Evolutionary conservation across 2,113 vertebrate species (phyloP).

Genomic region (Hiodon tergisus): DNA sequence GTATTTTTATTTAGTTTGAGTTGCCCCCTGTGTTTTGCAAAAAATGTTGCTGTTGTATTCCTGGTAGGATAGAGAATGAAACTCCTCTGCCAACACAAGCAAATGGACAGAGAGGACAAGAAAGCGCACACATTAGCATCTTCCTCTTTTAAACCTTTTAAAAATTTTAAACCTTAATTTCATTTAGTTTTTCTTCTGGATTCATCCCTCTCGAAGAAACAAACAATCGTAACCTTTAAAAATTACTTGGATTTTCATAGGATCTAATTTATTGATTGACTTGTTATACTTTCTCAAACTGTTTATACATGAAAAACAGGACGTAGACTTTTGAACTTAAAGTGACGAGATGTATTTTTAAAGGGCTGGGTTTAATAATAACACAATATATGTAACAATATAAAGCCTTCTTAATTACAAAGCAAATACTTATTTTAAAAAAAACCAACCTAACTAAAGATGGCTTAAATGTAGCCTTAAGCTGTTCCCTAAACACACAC

Average conservation of each 20-base stretch:
- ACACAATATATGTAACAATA: not conserved
- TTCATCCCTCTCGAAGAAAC: constrained; percentile 36
- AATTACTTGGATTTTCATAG: constrained; percentile 44
- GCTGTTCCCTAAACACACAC: not conserved
- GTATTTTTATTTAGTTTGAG: too few species aligned
- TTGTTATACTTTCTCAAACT: constrained; percentile 14
- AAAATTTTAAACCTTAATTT: constrained; percentile 24
- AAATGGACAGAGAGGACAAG: too few species aligned
- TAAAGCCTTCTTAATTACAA: not conserved
- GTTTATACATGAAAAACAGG: not conserved
- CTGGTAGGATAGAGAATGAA: too few species aligned
- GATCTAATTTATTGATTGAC: constrained; percentile 64
- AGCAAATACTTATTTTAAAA: not conserved
- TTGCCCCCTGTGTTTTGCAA: too few species aligned
- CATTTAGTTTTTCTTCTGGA: constrained; percentile 16
- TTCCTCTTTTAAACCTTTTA: constrained; percentile 9
- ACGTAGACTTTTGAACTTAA: not conserved
- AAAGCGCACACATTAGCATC: too few species aligned
- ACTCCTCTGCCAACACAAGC: too few species aligned
- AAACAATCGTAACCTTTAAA: constrained; percentile 52
- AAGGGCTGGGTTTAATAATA: not conserved
- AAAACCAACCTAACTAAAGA: not conserved
- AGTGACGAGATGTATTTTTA: not conserved
- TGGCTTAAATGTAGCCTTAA: not conserved
- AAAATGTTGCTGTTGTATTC: too few species aligned